Evolutionary conservation across 2,888 invertebrate species (phyloP).

Genomic region (Drosophila tanythrix): DNA sequence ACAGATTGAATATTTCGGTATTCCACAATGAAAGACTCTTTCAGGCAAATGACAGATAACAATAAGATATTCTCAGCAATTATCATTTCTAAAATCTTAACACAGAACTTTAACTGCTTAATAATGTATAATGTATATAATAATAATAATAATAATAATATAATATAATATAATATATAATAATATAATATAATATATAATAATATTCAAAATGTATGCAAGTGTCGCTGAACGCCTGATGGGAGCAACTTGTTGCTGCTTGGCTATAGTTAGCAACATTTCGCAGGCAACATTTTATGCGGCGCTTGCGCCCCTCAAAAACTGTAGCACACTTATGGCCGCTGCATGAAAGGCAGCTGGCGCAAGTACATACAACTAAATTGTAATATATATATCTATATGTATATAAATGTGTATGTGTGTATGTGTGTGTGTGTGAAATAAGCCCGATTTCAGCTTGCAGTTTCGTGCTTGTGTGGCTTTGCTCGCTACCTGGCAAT

Average conservation of each 20-base stretch:
- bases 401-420: background rate
- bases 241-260: conserved; percentile 54
- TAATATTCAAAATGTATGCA: background rate
- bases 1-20: background rate
- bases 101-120: background rate
- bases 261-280: conserved; percentile 26
- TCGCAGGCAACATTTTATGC: conserved; percentile 41
- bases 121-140: background rate
- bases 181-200: background rate
- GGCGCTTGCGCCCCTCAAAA: conserved; percentile 64
- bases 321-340: conserved; percentile 54
- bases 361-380: conserved; percentile 14
- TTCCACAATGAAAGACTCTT: background rate
- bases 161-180: background rate
- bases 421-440: conserved; percentile 15
- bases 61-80: background rate
- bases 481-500: conserved; percentile 24
- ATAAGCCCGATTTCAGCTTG: conserved; percentile 42
- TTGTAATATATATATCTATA: conserved; percentile 3
- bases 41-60: background rate
- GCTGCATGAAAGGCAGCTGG: conserved; percentile 43
- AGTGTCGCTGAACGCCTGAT: background rate
- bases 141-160: background rate
- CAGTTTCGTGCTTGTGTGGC: conserved; percentile 29
- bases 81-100: background rate